A percentile compares a stretch with the other conserved stretches of the same genome.
Evolutionary conservation across 2,797 vertebrate species (phyloP).

Genomic region (Momotus momota): DNA sequence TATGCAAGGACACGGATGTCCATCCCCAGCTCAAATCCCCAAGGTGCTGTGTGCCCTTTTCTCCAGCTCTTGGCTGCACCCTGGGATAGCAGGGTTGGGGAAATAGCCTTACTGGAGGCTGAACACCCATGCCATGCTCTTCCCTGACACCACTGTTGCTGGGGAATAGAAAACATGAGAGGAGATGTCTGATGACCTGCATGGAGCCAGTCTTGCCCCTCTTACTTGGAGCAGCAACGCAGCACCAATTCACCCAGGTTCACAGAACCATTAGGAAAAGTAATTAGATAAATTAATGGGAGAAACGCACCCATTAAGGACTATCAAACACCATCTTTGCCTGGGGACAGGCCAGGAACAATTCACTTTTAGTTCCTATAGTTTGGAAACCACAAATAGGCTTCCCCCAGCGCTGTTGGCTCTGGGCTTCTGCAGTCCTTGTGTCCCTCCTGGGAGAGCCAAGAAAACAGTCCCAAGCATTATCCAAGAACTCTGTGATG

Average conservation of each 20-base stretch:
- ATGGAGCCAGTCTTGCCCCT: neutral
- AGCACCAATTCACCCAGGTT: neutral
- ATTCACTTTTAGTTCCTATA: constrained; percentile 6
- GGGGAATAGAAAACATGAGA: neutral
- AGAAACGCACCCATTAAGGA: constrained; percentile 39
- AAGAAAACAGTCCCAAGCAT: neutral
- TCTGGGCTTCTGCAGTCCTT: neutral
- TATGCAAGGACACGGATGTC: neutral
- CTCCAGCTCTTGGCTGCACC: neutral
- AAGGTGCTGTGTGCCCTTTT: neutral
- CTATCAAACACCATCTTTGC: constrained; percentile 20
- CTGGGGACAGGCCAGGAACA: neutral
- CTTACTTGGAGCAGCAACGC: neutral
- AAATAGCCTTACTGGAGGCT: neutral
- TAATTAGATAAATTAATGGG: constrained; percentile 38
- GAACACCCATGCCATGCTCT: neutral
- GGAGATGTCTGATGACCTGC: neutral
- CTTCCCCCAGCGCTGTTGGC: rapidly evolving
- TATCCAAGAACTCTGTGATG: rapidly evolving
- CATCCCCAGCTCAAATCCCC: neutral
- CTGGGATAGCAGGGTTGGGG: neutral
- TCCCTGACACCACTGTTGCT: rapidly evolving
- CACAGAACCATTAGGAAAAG: constrained; percentile 43
- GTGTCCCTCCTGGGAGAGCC: neutral
- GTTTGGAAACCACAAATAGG: neutral